Evolutionary conservation across 1,140 invertebrate genomes (phyloP), one percentile per base, ranked within the genome.

Genomic region (Zaprionus africanus): DNA sequence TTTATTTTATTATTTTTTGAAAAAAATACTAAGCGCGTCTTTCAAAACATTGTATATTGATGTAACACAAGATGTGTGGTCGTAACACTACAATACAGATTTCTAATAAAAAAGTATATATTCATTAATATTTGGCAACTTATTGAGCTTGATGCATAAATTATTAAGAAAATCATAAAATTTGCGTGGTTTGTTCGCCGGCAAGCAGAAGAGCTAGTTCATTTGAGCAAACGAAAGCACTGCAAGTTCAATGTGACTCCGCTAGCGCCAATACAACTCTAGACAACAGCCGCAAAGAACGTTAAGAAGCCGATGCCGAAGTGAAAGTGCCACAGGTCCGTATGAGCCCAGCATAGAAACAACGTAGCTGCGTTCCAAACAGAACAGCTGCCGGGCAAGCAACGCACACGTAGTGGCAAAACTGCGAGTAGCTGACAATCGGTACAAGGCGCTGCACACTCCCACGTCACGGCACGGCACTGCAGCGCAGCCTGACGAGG

Each of bases 311-410:
- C 31, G 58, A 57, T 22, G 72, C 53, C 59, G 51, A 70, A 59
- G 72, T 75, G 72, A 75, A 75, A 75, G 72, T 75, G 66, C 38
- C 66, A 63, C 43, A 75, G 59, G 59, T 59, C 66, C 26, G 24
- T 24, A 63, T 62, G 53, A 59, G 58, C 59, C 59, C 53, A 69
- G 49, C 66, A 56, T 65, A 28, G 57, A 41, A 43, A 26, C 43
- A 60, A 66, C 70, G 70, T 73, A 60, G 46, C 49, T 22, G 17
- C 51, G 36, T 19, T 58, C 9, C 9, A 57, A 62, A 26, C 19
- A 56, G 4, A 19, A 67, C 64, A 74, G 65, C 68, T 74, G 58
- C 49, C 36, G 28, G 43, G 34, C 36, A 31, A 43, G 36, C 46
- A 59, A 24, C 22, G 13, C 26, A 59, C 34, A 38, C 31, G 49